Evolutionary conservation across 2,888 invertebrate species (phyloP), one percentile per base, ranked within the genome.

Genomic region (Conus canariensis): DNA sequence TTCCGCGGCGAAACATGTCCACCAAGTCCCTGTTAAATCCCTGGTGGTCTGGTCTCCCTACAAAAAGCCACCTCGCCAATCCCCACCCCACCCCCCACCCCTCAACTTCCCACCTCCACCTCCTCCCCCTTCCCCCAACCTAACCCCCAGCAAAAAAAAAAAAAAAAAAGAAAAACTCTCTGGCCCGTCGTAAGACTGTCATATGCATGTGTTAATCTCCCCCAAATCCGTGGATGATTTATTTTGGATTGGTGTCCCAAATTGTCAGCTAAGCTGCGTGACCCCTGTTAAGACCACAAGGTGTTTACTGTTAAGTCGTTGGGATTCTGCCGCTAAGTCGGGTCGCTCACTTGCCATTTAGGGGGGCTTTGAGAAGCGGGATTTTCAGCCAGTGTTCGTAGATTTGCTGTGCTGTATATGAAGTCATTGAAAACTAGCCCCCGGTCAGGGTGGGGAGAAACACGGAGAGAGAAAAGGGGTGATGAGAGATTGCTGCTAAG

Each of bases 211-310:
- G 82, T 83, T 83, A 83, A 83, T 83, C 82, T 83, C 82, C 45
- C 80, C 22, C 58, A 83, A 83, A 87, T 87, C 87, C 87, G 74
- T 59, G 45, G 22, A 30, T 74, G 64, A 87, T 87, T 87, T 74
- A 45, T n/a, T 56, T 59, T 12, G 87, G 87, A 87, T 87, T 87
- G 87, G 19, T 45, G 45, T 45, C 56, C 58, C 45, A 1, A 87
- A 74, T 87, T 58, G 74, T 74, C 74, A 30, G 58, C 3, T 45
- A 58, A 87, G 56, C 87, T 64, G 45, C 58, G 25, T 87, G 87
- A 87, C 87, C 64, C 45, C 87, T 70, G 87, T 58, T 87, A 87
- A 87, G 87, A 87, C 87, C 45, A 58, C 56, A n/a, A 74, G 87
- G 64, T 74, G 25, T 87, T 70, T 56, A 67, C 87, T n/a, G n/a